Evolutionary conservation across 1,140 invertebrate genomes (phyloP).

Genomic region (Lordiphosa clarofinis): DNA sequence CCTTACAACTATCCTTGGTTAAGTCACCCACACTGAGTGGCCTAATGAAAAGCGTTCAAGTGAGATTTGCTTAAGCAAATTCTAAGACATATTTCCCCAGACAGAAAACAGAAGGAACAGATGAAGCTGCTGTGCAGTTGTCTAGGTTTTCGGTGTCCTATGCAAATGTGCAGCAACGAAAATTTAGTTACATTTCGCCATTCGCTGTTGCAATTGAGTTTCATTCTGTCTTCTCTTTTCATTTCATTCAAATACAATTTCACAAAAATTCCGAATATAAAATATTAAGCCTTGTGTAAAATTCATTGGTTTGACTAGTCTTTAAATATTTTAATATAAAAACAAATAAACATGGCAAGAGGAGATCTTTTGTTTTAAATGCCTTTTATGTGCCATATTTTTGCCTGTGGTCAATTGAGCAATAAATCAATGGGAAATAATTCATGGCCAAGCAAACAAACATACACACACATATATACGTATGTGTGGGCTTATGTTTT

Average conservation of each 20-base stretch:
- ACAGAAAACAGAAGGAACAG: conserved; percentile 11
- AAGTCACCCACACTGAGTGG: conserved; percentile 22
- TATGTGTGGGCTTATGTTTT: conserved; percentile 3
- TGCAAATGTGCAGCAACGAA: conserved; percentile 3
- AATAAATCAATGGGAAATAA: conserved; percentile 51
- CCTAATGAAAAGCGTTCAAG: conserved; percentile 55
- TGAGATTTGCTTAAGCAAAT: conserved; percentile 65
- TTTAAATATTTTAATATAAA: conserved; percentile 36
- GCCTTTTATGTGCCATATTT: conserved; percentile 44
- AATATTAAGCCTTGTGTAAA: conserved; percentile 22
- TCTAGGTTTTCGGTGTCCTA: conserved; percentile 19
- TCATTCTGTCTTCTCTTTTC: conserved; percentile 3
- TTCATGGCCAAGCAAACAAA: conserved; percentile 13
- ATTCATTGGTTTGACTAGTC: conserved; percentile 13
- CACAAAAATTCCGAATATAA: conserved; percentile 27
- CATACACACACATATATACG: conserved; percentile 3
- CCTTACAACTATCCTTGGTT: not conserved
- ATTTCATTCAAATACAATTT: conserved; percentile 19
- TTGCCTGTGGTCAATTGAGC: conserved; percentile 26
- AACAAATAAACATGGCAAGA: conserved; percentile 16
- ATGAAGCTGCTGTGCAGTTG: conserved; percentile 21
- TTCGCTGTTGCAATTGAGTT: conserved; percentile 6
- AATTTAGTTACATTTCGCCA: conserved; percentile 40
- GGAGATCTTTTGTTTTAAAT: conserved; percentile 47
- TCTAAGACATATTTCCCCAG: conserved; percentile 53